phyloP scores from a whole-genome alignment of 2,113 vertebrate genomes.

The Ctenomys sociabilis region DNA sequence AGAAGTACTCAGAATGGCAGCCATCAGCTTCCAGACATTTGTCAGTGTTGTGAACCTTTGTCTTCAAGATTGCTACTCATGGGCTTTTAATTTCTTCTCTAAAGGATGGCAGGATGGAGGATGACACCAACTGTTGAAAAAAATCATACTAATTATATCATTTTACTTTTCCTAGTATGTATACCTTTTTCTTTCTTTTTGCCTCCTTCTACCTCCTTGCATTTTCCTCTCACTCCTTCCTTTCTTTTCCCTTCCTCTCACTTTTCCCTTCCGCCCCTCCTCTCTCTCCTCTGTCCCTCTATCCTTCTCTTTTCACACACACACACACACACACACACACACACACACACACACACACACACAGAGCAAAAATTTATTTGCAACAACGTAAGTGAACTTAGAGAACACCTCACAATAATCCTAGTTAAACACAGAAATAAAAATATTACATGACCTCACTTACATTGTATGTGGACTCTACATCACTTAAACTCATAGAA shows the following conservation, averaged over 20 bases:
- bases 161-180: background rate
- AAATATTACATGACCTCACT: background rate
- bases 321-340: too few relatives aligned
- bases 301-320: too few relatives aligned
- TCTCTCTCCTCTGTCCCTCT: too few relatives aligned
- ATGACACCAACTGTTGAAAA: background rate
- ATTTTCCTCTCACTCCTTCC: too few relatives aligned
- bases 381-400: background rate
- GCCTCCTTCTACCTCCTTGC: too few relatives aligned
- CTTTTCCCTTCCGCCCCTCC: too few relatives aligned
- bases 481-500: background rate
- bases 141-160: background rate
- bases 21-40: background rate
- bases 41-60: background rate
- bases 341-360: too few relatives aligned
- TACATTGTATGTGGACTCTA: background rate
- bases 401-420: background rate
- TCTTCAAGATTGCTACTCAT: background rate
- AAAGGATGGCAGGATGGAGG: background rate
- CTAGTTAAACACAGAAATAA: background rate
- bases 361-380: background rate
- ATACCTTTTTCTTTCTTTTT: background rate
- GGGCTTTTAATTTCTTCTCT: background rate
- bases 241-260: too few relatives aligned
- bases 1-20: background rate